A percentile compares a stretch with the other conserved stretches of the same genome.
Evolutionary conservation across 2,113 vertebrate genomes (phyloP).

Genomic region (Gobius niger): DNA sequence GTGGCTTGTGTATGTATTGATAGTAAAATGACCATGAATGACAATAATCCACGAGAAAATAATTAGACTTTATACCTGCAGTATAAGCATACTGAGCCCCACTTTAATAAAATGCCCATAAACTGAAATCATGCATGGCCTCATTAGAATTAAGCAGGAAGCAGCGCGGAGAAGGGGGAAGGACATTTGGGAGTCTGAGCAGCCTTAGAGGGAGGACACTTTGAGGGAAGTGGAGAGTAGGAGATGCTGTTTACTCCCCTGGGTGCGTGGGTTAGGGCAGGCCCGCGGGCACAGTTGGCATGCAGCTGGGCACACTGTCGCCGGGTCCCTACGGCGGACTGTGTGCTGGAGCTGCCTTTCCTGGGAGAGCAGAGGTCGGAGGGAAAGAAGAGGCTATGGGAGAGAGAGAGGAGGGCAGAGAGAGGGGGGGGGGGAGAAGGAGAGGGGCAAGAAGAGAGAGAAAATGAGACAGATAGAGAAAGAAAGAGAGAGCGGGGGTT

Average conservation of each 20-base stretch:
- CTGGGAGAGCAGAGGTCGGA: conserved; percentile 69
- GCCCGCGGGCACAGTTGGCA: conserved; percentile 74
- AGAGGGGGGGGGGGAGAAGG: no score
- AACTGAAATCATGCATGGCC: neutral
- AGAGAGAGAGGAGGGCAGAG: no score
- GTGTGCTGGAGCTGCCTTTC: conserved; percentile 63
- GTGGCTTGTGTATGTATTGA: neutral
- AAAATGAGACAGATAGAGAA: neutral
- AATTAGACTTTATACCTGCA: neutral
- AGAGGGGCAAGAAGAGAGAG: neutral
- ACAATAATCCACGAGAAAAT: neutral
- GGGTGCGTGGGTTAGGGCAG: conserved; percentile 61
- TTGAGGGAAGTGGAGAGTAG: conserved; percentile 41
- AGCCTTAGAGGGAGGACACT: conserved; percentile 43
- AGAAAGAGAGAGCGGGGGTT: neutral
- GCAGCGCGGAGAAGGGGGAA: neutral
- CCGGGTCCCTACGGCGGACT: conserved; percentile 60
- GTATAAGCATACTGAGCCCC: neutral
- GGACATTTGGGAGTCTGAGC: conserved; percentile 14
- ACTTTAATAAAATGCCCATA: neutral
- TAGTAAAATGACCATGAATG: neutral
- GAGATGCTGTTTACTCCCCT: conserved; percentile 62
- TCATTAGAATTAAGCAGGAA: conserved; percentile 3
- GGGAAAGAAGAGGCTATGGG: conserved; percentile 48
- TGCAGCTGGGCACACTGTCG: conserved; percentile 75